Conservation (phyloP, 2,113 vertebrate genomes). For the Salminus brasiliensis region DNA sequence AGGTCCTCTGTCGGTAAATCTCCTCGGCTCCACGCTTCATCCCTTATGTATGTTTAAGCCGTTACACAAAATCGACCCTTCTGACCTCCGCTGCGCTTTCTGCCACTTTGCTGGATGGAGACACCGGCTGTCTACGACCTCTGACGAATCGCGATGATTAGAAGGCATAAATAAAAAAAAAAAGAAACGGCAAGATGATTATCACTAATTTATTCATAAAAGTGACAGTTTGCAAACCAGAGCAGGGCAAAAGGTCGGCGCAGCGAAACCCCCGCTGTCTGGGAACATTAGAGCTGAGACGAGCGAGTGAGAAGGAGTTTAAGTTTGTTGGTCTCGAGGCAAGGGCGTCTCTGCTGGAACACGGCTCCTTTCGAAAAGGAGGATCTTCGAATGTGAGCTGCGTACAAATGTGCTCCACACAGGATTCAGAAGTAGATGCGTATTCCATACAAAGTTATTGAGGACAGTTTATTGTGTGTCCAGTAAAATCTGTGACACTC, state of each 20-base stretch:
- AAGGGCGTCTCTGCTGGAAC: conserved; percentile 12
- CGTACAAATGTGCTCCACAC: background rate
- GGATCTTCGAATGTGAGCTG: background rate
- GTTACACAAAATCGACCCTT: conserved; percentile 76
- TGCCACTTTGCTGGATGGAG: conserved; percentile 65
- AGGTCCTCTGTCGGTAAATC: conserved; percentile 75
- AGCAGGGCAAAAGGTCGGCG: conserved; percentile 64
- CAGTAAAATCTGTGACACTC: no score
- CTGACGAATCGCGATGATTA: conserved; percentile 67
- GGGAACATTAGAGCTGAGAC: conserved; percentile 65
- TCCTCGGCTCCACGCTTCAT: conserved; percentile 65
- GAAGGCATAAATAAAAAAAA: conserved; percentile 70
- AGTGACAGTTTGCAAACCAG: conserved; percentile 71
- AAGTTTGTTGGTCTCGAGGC: conserved; percentile 19
- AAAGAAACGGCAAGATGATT: conserved; percentile 63
- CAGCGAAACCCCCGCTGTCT: conserved; percentile 65
- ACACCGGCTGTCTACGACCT: conserved; percentile 45
- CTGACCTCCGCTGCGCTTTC: conserved; percentile 71
- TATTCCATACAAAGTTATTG: background rate
- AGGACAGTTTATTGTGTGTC: background rate
- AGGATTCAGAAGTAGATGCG: background rate
- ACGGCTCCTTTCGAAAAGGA: background rate
- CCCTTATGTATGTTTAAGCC: conserved; percentile 70
- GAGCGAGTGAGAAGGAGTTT: conserved; percentile 45
- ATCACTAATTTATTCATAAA: conserved; percentile 77